These are phyloP conservation scores for Netta rufina DNA, from an alignment of 2,797 vertebrate genomes.

Conservation along the genomic window DNA sequence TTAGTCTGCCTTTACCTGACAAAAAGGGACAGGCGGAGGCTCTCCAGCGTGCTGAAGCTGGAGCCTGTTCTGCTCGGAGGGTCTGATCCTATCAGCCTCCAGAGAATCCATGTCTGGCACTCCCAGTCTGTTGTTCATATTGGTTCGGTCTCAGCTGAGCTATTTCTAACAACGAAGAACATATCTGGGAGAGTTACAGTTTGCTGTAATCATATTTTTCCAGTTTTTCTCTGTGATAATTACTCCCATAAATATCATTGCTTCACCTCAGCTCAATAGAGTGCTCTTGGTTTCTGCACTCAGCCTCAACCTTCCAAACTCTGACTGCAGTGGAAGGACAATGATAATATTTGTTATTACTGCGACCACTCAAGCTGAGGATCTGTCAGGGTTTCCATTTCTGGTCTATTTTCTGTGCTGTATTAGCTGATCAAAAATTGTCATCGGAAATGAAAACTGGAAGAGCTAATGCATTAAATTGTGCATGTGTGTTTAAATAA, in stretches of 20 bases:
- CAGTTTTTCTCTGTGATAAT: slow-evolving; percentile 61
- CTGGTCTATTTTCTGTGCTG: background rate
- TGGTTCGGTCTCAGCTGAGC: slow-evolving; percentile 43
- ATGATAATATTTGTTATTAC: background rate
- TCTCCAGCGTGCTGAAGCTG: slow-evolving; percentile 28
- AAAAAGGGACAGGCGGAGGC: background rate
- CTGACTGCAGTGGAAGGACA: background rate
- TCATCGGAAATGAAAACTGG: background rate
- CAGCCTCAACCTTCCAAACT: background rate
- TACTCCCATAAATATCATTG: slow-evolving; percentile 65
- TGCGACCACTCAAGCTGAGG: background rate
- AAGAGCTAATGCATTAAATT: background rate
- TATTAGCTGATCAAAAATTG: background rate
- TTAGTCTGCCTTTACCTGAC: background rate
- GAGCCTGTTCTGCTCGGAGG: slow-evolving; percentile 36
- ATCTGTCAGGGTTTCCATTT: background rate
- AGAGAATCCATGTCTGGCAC: slow-evolving; percentile 31
- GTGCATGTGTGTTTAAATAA: background rate
- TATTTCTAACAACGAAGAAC: slow-evolving; percentile 55
- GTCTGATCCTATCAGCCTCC: slow-evolving; percentile 42
- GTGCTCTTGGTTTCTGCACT: background rate
- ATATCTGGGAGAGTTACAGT: slow-evolving; percentile 50
- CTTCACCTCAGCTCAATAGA: slow-evolving; percentile 54
- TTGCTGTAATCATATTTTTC: slow-evolving; percentile 63
- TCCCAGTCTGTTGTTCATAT: slow-evolving; percentile 25